Evolutionary conservation across 2,797 vertebrate species (phyloP), one percentile per base, ranked within the genome.

Genomic region (Pipistrellus kuhlii): DNA sequence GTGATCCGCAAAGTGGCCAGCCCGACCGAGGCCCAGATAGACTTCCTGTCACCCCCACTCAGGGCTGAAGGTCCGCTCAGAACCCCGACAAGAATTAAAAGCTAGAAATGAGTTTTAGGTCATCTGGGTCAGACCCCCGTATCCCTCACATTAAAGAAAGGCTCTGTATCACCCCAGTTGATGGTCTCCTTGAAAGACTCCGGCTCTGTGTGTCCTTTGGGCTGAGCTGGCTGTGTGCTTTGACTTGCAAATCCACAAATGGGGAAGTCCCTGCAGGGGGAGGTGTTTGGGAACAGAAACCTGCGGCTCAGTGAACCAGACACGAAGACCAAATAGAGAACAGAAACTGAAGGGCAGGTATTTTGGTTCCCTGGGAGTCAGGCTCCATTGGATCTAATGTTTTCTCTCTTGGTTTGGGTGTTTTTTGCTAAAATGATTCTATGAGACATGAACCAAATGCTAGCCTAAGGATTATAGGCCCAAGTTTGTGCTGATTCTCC

Each of bases 391-490:
- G 8, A 73, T 32, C 15, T 62, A 72, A 5, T 77, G n/a, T 84
- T 93, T 88, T 85, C 55, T 90, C 46, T 93, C 6, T 30, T n/a
- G 46, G 51, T 73, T 73, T 57, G 17, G 18, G 8, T 64, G 53
- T 44, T 11, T 48, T 82, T 87, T 89, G 35, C 55, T 93, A 68
- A 92, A 73, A 87, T 76, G 25, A 27, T 73, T 95, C 93, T 93
- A 48, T 87, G 84, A 93, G 76, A 85, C n/a, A 71, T 64, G 44
- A 89, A 75, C 72, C 95, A 94, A 92, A 94, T 86, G 66, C 66
- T 96, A 89, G n/a, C 64, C 84, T 93, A 62, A 84, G 44, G 48
- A 91, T 85, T 85, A 57, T 85, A 59, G 95, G 46, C 13, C 32
- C 46, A 84, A 71, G 89, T 86, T 81, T 94, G 53, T 95, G 62